phyloP scores from a whole-genome alignment of 2,797 vertebrate genomes.

The Chromobotia macracanthus region DNA sequence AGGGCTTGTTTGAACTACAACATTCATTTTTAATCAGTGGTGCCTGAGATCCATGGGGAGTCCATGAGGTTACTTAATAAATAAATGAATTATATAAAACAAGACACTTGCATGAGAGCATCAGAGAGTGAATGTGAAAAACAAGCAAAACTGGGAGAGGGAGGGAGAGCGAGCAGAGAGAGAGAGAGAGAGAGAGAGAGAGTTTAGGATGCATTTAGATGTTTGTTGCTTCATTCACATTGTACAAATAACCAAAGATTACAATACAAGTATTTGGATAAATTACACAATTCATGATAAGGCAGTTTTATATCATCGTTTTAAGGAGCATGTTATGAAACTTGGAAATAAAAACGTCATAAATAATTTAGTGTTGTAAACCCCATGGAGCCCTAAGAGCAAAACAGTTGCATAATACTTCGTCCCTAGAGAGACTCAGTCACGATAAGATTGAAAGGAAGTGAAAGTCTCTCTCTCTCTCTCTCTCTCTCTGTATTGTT shows the following conservation, averaged over 20 bases:
- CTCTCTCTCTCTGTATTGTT: background rate
- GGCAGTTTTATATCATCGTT: slow-evolving; percentile 13
- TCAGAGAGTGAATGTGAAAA: slow-evolving; percentile 6
- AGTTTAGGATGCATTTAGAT: background rate
- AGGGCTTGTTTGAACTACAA: slow-evolving; percentile 41
- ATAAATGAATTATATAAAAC: slow-evolving; percentile 44
- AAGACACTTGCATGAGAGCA: slow-evolving; percentile 26
- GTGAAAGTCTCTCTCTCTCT: background rate
- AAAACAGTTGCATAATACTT: slow-evolving; percentile 33
- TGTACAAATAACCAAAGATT: slow-evolving; percentile 9
- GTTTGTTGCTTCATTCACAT: background rate
- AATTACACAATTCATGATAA: slow-evolving; percentile 30
- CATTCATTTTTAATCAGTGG: slow-evolving; percentile 51
- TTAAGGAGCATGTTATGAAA: slow-evolving; percentile 32
- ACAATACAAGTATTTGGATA: background rate
- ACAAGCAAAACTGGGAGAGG: slow-evolving; percentile 9
- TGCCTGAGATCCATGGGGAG: slow-evolving; percentile 46
- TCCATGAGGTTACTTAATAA: slow-evolving; percentile 33
- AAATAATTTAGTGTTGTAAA: background rate
- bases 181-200: no score
- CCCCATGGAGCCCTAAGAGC: slow-evolving; percentile 11
- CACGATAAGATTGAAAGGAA: background rate
- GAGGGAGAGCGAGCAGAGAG: no score
- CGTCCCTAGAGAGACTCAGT: slow-evolving; percentile 21
- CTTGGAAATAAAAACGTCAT: slow-evolving; percentile 20